These are phyloP conservation scores for Anabacerthia variegaticeps DNA, from an alignment of 2,797 vertebrate genomes.

Conservation along the genomic window DNA sequence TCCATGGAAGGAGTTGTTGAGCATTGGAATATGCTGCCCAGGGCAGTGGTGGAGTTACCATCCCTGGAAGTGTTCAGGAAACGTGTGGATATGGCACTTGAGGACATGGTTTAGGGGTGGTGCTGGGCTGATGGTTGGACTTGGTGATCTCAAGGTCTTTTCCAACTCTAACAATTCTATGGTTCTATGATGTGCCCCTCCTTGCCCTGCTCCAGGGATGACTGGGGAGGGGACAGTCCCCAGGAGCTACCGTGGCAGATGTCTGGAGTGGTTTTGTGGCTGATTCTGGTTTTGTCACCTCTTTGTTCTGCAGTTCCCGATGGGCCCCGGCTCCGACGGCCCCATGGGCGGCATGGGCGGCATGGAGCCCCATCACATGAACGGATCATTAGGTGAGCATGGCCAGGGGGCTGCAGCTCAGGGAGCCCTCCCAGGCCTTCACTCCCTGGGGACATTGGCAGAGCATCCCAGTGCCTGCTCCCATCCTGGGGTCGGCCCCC, in stretches of 20 bases:
- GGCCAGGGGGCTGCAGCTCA: fast-evolving
- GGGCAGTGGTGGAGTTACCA: neutral
- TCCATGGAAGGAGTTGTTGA: neutral
- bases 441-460: neutral
- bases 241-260: fast-evolving
- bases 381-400: conserved; percentile 93
- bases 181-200: fast-evolving
- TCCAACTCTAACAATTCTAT: neutral
- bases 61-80: neutral
- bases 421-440: fast-evolving
- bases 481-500: neutral
- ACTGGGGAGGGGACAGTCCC: neutral
- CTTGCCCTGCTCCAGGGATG: neutral
- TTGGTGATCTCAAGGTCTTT: neutral
- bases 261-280: neutral
- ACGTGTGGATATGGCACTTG: neutral
- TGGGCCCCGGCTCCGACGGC: conserved; percentile 96
- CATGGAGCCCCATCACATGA: conserved; percentile 99
- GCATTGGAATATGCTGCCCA: neutral
- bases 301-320: conserved; percentile 84
- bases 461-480: neutral
- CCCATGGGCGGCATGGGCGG: conserved; percentile 98
- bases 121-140: neutral
- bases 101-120: neutral
- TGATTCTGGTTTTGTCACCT: neutral